phyloP scores from a whole-genome alignment of 2,113 vertebrate species.

The Monopterus albus region DNA sequence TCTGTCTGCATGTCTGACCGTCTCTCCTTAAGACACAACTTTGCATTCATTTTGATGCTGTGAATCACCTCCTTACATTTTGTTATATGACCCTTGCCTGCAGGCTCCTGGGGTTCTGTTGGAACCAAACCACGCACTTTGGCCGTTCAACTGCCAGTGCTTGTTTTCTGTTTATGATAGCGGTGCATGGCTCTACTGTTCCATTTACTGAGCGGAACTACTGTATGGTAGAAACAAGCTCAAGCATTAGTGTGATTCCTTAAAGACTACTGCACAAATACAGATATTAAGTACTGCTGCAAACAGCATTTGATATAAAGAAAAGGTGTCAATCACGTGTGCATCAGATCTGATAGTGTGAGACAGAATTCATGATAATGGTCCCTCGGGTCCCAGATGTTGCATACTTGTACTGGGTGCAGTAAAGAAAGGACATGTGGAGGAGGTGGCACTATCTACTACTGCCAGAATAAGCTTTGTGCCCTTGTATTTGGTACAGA shows the following conservation, averaged over 20 bases:
- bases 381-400: constrained; percentile 12
- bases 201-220: neutral
- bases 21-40: constrained; percentile 20
- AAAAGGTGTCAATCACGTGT: constrained; percentile 1
- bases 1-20: constrained; percentile 35
- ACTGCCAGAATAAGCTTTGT: constrained; percentile 37
- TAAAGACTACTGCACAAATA: too few relatives aligned
- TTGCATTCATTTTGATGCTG: constrained; percentile 9
- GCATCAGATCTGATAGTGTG: constrained; percentile 10
- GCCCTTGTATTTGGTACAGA: constrained; percentile 22
- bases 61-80: constrained; percentile 24
- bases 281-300: too few relatives aligned
- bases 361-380: neutral
- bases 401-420: constrained; percentile 24
- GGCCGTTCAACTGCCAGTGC: neutral
- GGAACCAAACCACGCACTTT: constrained; percentile 10
- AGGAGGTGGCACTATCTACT: constrained; percentile 31
- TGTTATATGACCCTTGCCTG: constrained; percentile 21
- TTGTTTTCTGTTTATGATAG: neutral
- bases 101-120: constrained; percentile 35
- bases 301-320: neutral
- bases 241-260: neutral
- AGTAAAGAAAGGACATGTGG: constrained; percentile 39
- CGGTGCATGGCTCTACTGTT: neutral
- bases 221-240: neutral